Evolutionary conservation across 2,888 invertebrate species (phyloP), one percentile per base, ranked within the genome.

Genomic region (Lasioglossum lativentre): DNA sequence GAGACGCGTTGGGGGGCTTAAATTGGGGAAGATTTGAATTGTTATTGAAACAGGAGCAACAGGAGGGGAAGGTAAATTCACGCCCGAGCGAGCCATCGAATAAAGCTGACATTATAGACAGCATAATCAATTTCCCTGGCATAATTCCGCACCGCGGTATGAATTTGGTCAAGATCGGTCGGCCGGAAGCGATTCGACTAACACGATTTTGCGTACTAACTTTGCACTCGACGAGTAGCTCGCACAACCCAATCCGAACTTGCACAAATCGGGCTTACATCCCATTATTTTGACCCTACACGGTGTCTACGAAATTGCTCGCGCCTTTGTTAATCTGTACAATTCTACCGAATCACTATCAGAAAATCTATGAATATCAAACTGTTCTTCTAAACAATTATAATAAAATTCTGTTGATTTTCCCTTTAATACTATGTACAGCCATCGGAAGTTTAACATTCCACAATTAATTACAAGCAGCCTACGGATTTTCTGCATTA

Each of bases 131-230:
- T 93, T 91, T 92, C 84, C 83, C 85, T 88, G 86, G 85, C 88
- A 91, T 92, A 93, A 93, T 91, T 89, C 89, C 85, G 80, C 81
- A 86, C 72, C 86, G 81, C 84, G 83, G 74, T 82, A 87, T 82
- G 88, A 89, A 80, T 85, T 89, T 87, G 88, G 83, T 83, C 88
- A 87, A 91, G 88, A 87, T 90, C 92, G 88, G 85, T 90, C 90
- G 86, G 78, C 92, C 86, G 92, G 90, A 93, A 92, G 89, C 83
- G 88, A 94, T 93, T 90, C 91, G 91, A 91, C 91, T 94, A 94
- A 94, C 90, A 88, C 93, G 93, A 93, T 93, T 68, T 68, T 93
- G 93, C 92, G 92, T 93, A 93, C 93, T 89, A 93, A 92, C 90
- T 92, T 91, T 90, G 85, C 92, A 92, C 90, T 87, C 89, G 85